These are phyloP conservation scores for Daktulosphaira vitifoliae DNA, from an alignment of 1,140 invertebrate species.

Conservation along the genomic window DNA sequence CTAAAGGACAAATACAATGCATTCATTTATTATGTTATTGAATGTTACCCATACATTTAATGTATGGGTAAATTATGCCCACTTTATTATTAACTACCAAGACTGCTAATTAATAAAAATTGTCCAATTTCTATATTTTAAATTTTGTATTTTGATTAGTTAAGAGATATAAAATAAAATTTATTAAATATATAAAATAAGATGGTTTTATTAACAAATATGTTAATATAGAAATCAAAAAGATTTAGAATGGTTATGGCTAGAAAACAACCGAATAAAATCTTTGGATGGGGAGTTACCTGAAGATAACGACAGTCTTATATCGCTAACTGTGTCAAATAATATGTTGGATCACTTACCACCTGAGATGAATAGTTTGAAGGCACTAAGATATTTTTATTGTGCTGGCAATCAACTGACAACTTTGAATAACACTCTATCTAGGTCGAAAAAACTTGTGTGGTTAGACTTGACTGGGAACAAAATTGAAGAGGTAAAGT, in stretches of 20 bases:
- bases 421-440: constrained; percentile 57
- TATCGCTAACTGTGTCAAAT: constrained; percentile 59
- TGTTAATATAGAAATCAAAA: constrained; percentile 49
- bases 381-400: constrained; percentile 57
- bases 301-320: constrained; percentile 52
- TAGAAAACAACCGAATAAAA: constrained; percentile 63
- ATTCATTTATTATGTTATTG: too few species aligned
- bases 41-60: too few species aligned
- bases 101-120: too few species aligned
- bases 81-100: too few species aligned
- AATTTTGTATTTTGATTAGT: too few species aligned
- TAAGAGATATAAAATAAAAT: too few species aligned
- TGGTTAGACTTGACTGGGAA: constrained; percentile 61
- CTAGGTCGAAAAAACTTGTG: constrained; percentile 55
- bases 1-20: too few species aligned
- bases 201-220: too few species aligned
- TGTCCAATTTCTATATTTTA: too few species aligned
- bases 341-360: constrained; percentile 62
- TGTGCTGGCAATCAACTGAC: constrained; percentile 60
- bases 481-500: constrained; percentile 57
- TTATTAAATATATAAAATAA: too few species aligned
- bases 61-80: too few species aligned
- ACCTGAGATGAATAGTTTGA: constrained; percentile 55
- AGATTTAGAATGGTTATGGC: constrained; percentile 63
- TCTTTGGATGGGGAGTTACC: constrained; percentile 65